Evolutionary conservation across 2,113 vertebrate genomes (phyloP).

Genomic region (Eonycteris spelaea): DNA sequence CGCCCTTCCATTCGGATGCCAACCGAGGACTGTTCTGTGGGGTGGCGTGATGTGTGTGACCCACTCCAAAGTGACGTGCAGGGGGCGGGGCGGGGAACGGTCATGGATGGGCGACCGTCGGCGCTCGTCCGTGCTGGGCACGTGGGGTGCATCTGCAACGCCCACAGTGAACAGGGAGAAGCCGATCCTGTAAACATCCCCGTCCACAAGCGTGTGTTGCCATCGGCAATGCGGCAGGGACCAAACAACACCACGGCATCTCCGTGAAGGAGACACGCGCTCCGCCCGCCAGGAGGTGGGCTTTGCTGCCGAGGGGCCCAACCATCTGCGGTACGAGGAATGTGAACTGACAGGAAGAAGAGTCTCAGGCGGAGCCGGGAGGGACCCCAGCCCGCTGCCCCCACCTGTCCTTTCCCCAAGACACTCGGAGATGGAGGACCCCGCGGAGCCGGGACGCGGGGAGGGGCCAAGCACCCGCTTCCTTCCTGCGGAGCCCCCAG

Average conservation of each 20-base stretch:
- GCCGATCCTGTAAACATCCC: not conserved
- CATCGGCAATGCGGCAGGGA: accelerated
- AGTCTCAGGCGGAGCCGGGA: accelerated
- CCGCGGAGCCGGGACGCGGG: accelerated
- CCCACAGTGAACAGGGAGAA: not conserved
- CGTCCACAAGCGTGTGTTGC: not conserved
- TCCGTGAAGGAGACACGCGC: not conserved
- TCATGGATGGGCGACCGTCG: accelerated
- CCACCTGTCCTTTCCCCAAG: not conserved
- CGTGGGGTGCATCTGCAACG: not conserved
- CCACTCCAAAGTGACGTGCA: not conserved
- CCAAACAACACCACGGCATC: not conserved
- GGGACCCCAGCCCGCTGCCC: accelerated
- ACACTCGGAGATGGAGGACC: too few species aligned
- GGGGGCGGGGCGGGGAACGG: accelerated
- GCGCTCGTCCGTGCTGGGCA: not conserved
- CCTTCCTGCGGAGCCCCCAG: accelerated
- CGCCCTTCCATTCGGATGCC: not conserved
- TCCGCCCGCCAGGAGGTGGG: not conserved
- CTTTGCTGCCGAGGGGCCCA: accelerated
- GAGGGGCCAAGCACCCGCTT: not conserved
- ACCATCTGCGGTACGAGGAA: too few species aligned
- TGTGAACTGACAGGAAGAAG: too few species aligned
- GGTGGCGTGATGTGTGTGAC: accelerated
- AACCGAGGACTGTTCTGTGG: accelerated